Evolutionary conservation across 2,113 vertebrate species (phyloP).

Genomic region (Pluvialis apricaria): DNA sequence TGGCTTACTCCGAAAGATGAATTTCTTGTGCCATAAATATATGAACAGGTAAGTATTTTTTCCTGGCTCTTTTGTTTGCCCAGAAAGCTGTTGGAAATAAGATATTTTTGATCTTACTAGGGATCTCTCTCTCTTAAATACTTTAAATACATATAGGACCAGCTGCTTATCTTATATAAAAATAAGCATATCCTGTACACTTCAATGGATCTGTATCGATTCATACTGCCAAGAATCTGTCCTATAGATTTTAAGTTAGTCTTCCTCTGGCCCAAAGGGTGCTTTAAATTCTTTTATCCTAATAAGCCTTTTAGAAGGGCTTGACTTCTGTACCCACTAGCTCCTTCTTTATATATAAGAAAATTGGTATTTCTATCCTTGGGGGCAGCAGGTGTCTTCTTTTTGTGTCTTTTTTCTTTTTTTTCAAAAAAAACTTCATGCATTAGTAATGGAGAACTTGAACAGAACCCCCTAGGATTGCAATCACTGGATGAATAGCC

Average conservation of each 20-base stretch:
- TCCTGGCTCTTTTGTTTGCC: background rate
- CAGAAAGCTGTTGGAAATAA: background rate
- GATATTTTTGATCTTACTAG: background rate
- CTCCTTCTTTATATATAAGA: background rate
- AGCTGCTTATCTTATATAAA: background rate
- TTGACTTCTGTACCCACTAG: background rate
- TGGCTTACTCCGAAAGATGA: background rate
- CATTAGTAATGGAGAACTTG: background rate
- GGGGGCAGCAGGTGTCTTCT: background rate
- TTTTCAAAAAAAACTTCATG: background rate
- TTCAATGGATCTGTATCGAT: background rate
- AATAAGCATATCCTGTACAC: background rate
- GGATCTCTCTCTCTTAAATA: background rate
- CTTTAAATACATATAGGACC: background rate
- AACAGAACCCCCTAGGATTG: background rate
- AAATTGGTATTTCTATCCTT: background rate
- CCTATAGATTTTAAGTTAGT: background rate
- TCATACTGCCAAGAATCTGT: background rate
- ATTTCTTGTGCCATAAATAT: background rate
- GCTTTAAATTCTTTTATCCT: background rate
- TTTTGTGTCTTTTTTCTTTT: background rate
- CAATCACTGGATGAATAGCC: background rate
- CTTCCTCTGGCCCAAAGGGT: background rate
- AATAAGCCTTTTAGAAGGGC: background rate
- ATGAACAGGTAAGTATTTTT: background rate